Conservation (phyloP, 2,113 vertebrate species). For the Heloderma charlesbogerti region DNA sequence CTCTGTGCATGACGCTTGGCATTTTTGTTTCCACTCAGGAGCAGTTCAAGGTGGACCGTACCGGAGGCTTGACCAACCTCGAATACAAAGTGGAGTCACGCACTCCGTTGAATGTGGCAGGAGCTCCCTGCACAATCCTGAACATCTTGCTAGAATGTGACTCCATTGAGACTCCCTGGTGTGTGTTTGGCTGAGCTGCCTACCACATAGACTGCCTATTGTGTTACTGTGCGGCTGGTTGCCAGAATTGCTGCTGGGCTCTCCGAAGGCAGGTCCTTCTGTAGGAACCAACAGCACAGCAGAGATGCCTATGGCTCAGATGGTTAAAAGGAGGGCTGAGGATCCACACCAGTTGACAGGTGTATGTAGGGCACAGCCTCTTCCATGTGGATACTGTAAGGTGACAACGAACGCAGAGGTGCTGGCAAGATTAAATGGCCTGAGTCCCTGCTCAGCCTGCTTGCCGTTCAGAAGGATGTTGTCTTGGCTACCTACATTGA, state of each 20-base stretch:
- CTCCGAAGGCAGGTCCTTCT: conserved; percentile 21
- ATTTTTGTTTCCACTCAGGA: conserved; percentile 78
- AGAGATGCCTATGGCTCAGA: neutral
- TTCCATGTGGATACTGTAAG: conserved; percentile 36
- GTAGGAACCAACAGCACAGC: neutral
- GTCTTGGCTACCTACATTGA: neutral
- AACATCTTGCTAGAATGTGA: conserved; percentile 91
- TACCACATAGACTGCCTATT: accelerated
- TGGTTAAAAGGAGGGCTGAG: conserved; percentile 12
- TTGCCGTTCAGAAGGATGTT: neutral
- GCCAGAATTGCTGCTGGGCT: neutral
- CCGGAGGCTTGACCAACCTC: conserved; percentile 92
- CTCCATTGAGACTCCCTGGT: conserved; percentile 90
- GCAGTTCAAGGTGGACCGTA: conserved; percentile 94
- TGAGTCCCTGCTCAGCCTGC: neutral
- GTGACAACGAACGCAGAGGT: conserved; percentile 58
- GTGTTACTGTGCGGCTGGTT: conserved; percentile 31
- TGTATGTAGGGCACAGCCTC: neutral
- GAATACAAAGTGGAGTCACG: conserved; percentile 88
- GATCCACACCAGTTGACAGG: neutral
- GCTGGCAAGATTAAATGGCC: conserved; percentile 19
- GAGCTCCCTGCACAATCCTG: conserved; percentile 91
- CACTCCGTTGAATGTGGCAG: conserved; percentile 85
- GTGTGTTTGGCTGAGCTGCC: conserved; percentile 80
- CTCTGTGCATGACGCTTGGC: neutral